Conservation (phyloP, 2,888 invertebrate species). For the Chymomyza procnemis region DNA sequence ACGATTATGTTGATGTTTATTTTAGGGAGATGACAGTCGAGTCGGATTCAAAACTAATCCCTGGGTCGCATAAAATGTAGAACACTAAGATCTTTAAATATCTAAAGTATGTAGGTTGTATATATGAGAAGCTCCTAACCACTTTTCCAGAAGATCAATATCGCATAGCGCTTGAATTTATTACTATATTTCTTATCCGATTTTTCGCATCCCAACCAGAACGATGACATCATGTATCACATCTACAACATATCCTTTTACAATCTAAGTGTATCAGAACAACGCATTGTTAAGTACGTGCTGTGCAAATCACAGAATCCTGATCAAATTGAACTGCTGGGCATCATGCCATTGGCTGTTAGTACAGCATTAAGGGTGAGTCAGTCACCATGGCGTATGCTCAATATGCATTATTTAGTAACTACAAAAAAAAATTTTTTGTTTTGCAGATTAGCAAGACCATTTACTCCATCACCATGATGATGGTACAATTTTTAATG, state of each 20-base stretch:
- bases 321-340: conserved; percentile 30
- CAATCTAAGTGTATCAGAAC: conserved; percentile 35
- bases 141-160: too few relatives aligned
- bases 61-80: too few relatives aligned
- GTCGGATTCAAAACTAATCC: too few relatives aligned
- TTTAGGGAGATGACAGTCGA: too few relatives aligned
- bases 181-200: too few relatives aligned
- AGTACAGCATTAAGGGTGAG: conserved; percentile 47
- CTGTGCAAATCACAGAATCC: conserved; percentile 40
- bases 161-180: too few relatives aligned
- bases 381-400: background rate
- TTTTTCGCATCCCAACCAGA: conserved; percentile 34
- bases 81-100: too few relatives aligned
- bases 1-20: too few relatives aligned
- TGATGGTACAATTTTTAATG: conserved; percentile 51
- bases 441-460: conserved; percentile 34
- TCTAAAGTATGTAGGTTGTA: too few relatives aligned
- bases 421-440: conserved; percentile 12
- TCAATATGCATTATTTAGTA: background rate
- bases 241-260: conserved; percentile 56
- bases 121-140: too few relatives aligned
- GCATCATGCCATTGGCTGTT: conserved; percentile 49
- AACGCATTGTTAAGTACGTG: conserved; percentile 42
- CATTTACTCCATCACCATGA: conserved; percentile 57
- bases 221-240: conserved; percentile 38